These are phyloP conservation scores for Turritopsis dohrnii DNA, from an alignment of 30 jellyfish, hydroid and myxozoan species.

Conservation along the genomic window DNA sequence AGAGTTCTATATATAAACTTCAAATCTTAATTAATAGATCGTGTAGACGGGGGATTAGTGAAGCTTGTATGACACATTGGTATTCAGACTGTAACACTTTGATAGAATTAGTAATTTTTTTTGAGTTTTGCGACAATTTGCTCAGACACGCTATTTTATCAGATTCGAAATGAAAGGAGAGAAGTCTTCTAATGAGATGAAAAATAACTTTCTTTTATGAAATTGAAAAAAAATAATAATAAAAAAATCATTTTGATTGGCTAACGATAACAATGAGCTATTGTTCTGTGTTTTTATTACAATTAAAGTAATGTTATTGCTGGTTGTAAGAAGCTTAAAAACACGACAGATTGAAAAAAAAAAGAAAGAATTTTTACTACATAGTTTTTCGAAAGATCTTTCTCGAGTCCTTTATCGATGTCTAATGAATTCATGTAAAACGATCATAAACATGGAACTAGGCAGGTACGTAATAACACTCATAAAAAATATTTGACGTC, in stretches of 20 bases:
- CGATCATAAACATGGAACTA: background rate
- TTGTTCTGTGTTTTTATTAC: background rate
- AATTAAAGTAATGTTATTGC: background rate
- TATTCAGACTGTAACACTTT: background rate
- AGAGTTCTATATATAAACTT: background rate
- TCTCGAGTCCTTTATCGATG: background rate
- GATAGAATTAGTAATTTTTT: background rate
- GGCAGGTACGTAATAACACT: background rate
- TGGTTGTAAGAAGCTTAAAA: background rate
- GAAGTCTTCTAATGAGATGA: background rate
- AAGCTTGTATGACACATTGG: background rate
- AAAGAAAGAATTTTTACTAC: background rate
- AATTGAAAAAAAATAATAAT: background rate
- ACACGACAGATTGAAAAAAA: background rate
- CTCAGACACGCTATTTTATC: background rate
- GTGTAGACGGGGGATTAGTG: background rate
- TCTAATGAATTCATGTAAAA: background rate
- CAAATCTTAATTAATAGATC: background rate
- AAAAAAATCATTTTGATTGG: background rate
- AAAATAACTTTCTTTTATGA: background rate
- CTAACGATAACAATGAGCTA: background rate
- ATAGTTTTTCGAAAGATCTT: background rate
- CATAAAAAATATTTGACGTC: background rate
- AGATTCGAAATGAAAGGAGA: background rate
- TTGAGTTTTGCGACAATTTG: background rate